phyloP scores from a whole-genome alignment of 35 echinoderm and acorn worm species.

The Amphiura filiformis region DNA sequence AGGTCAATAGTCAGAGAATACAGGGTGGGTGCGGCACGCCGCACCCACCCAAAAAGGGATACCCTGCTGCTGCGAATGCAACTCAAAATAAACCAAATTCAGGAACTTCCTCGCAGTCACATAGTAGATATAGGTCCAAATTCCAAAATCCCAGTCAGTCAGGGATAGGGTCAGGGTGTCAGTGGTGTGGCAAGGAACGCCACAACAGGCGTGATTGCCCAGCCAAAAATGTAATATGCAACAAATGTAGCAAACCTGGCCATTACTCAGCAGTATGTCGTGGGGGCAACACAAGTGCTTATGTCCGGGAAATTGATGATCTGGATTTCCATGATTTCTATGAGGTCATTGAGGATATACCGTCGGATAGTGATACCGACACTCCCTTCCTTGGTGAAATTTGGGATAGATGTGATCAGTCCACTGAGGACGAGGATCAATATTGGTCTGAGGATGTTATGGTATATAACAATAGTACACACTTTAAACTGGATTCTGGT shows the following conservation, averaged over 20 bases:
- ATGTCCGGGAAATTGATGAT: neutral
- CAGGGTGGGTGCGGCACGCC: no score
- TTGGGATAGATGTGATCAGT: neutral
- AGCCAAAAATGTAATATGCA: conserved; percentile 7
- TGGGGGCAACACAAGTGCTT: neutral
- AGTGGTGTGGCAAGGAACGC: neutral
- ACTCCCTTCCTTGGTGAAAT: conserved; percentile 20
- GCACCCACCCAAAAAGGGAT: no score
- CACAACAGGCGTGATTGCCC: neutral
- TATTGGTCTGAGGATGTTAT: conserved; percentile 8
- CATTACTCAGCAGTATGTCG: conserved; percentile 18
- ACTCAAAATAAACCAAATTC: neutral
- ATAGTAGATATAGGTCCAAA: no score
- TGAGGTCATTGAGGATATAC: neutral
- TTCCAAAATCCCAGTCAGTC: neutral
- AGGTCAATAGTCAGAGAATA: no score
- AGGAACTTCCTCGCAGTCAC: neutral
- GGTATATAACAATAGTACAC: conserved; percentile 11
- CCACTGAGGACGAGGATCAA: neutral
- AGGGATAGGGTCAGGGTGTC: neutral
- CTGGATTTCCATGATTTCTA: neutral
- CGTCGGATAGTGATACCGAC: neutral
- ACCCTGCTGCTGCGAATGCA: no score
- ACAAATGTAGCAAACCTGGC: neutral
- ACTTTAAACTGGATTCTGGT: conserved; percentile 18